These are phyloP conservation scores for Lasioglossum figueresi DNA, from an alignment of 2,888 invertebrate genomes.

Conservation along the genomic window DNA sequence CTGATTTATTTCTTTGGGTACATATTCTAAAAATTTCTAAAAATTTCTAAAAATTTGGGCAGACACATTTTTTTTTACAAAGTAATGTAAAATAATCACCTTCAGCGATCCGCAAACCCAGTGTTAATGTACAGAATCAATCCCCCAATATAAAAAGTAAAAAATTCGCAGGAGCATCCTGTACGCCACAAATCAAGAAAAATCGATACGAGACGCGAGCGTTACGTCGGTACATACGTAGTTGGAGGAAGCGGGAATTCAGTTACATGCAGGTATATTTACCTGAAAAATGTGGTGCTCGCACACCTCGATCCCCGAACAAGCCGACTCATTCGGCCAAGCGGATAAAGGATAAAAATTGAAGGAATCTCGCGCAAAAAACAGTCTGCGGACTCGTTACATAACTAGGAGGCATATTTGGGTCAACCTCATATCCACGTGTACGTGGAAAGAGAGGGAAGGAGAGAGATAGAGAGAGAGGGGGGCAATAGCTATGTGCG, in stretches of 20 bases:
- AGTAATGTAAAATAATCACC: neutral
- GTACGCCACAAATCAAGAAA: neutral
- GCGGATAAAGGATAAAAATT: constrained; percentile 2
- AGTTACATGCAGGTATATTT: constrained; percentile 1
- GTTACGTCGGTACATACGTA: neutral
- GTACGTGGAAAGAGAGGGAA: neutral
- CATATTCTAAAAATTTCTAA: no score
- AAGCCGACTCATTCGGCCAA: neutral
- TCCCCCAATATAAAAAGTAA: neutral
- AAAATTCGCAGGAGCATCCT: neutral
- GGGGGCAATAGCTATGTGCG: neutral
- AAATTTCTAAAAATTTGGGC: no score
- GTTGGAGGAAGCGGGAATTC: neutral
- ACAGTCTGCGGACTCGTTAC: constrained; percentile 1
- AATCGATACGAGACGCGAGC: neutral
- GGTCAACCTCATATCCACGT: neutral
- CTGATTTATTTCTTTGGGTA: no score
- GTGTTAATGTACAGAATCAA: neutral
- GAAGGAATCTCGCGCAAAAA: constrained; percentile 14
- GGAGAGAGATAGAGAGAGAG: neutral
- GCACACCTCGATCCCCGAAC: neutral
- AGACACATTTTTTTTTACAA: neutral
- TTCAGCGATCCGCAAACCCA: neutral
- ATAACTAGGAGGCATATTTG: constrained; percentile 17
- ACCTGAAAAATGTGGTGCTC: neutral